A percentile compares a stretch with the other conserved stretches of the same genome.
Evolutionary conservation across 2,113 vertebrate genomes (phyloP).

Genomic region (Muntiacus muntjak): DNA sequence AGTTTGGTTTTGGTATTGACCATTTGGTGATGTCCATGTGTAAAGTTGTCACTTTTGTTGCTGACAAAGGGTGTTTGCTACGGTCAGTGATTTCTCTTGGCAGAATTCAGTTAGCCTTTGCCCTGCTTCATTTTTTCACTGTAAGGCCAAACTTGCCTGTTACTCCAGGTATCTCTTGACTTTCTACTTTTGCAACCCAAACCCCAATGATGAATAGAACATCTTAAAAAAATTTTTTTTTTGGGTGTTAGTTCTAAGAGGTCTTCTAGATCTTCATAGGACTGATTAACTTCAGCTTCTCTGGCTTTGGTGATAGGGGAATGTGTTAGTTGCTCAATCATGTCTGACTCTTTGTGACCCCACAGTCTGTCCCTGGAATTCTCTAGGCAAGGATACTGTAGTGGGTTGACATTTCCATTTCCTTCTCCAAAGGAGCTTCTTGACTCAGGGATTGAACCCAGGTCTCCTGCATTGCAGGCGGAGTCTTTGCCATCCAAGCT

Average conservation of each 20-base stretch:
- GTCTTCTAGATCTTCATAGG: background rate
- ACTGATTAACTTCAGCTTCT: background rate
- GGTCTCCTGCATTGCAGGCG: background rate
- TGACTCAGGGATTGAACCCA: background rate
- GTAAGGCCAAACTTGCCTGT: background rate
- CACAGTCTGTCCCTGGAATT: background rate
- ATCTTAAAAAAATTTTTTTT: background rate
- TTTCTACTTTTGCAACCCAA: background rate
- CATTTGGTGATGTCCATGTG: background rate
- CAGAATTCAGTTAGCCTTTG: background rate
- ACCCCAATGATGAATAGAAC: background rate
- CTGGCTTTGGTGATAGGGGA: background rate
- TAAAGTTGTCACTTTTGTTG: background rate
- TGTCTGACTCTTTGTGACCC: background rate
- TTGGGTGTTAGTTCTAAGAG: background rate
- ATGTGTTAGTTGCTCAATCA: background rate
- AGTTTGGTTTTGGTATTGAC: rapidly evolving
- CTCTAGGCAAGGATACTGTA: background rate
- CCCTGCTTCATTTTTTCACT: background rate
- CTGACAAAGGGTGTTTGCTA: background rate
- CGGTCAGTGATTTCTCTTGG: background rate
- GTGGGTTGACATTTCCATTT: background rate
- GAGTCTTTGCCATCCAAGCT: background rate
- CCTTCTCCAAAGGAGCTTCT: background rate
- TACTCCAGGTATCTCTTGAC: background rate